These are phyloP conservation scores for Smutsia temminckii DNA, from an alignment of 2,797 vertebrate genomes.

Conservation along the genomic window DNA sequence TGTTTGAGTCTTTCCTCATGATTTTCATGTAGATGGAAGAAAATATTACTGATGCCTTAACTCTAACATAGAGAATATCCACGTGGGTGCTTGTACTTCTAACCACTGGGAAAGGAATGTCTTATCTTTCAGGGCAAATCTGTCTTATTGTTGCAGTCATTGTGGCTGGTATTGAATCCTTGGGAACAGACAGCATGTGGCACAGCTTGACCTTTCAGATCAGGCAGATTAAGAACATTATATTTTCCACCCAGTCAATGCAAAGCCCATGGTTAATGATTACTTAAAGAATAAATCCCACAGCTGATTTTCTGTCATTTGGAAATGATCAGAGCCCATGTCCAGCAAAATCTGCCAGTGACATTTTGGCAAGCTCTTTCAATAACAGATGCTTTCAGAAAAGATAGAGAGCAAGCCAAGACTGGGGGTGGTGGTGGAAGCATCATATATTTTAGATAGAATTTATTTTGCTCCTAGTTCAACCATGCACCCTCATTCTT, in stretches of 20 bases:
- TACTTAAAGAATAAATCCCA: conserved; percentile 77
- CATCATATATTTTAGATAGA: not conserved
- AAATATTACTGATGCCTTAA: not conserved
- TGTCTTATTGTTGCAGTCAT: not conserved
- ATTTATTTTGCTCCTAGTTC: conserved; percentile 17
- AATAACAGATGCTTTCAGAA: conserved; percentile 68
- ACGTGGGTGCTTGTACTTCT: not conserved
- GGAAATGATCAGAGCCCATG: conserved; percentile 70
- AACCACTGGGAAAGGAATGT: not conserved
- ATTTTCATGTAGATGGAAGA: not conserved
- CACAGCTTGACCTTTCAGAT: conserved; percentile 79
- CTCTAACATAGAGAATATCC: not conserved
- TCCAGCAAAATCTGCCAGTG: conserved; percentile 69
- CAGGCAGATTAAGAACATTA: conserved; percentile 77
- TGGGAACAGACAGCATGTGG: conserved; percentile 53
- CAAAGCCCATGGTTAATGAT: conserved; percentile 74
- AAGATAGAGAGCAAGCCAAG: not conserved
- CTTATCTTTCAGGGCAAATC: conserved; percentile 34
- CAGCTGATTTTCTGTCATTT: conserved; percentile 77
- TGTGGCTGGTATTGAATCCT: not conserved
- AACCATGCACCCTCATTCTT: not conserved
- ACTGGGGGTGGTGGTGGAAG: not conserved
- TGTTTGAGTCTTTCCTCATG: not conserved
- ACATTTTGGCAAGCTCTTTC: conserved; percentile 69
- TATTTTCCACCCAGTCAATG: conserved; percentile 71